Evolutionary conservation across 2,888 invertebrate genomes (phyloP).

Genomic region (Nymphalis polychloros): DNA sequence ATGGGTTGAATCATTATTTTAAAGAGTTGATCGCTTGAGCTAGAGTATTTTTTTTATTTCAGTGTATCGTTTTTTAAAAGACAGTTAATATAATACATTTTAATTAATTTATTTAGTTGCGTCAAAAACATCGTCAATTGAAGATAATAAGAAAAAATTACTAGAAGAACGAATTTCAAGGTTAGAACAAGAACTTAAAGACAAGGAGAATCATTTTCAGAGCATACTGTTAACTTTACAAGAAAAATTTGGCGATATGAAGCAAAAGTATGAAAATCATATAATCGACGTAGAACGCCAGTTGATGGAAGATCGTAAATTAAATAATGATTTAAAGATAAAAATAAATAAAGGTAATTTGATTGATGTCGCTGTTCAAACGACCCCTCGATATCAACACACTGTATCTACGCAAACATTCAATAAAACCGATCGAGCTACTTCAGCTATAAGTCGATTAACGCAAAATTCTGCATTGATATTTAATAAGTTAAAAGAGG

Average conservation of each 20-base stretch:
- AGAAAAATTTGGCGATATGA: constrained; percentile 89
- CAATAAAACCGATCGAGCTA: constrained; percentile 64
- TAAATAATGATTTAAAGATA: constrained; percentile 78
- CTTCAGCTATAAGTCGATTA: constrained; percentile 76
- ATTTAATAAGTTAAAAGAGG: constrained; percentile 83
- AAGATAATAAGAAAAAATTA: constrained; percentile 82
- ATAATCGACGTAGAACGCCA: constrained; percentile 88
- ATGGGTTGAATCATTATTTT: background rate
- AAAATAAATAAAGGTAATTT: constrained; percentile 70
- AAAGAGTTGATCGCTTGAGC: background rate
- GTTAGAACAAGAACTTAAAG: constrained; percentile 86
- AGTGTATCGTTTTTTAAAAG: background rate
- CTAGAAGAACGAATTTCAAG: constrained; percentile 87
- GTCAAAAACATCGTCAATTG: constrained; percentile 79
- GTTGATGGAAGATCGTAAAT: constrained; percentile 73
- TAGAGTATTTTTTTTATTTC: background rate
- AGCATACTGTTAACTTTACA: constrained; percentile 87
- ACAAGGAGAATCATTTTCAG: constrained; percentile 86
- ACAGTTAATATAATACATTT: background rate
- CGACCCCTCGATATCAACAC: constrained; percentile 58
- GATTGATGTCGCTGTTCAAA: constrained; percentile 73
- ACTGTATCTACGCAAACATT: constrained; percentile 64
- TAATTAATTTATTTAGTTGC: constrained; percentile 70
- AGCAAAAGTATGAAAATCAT: constrained; percentile 88
- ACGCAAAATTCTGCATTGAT: constrained; percentile 80